A percentile compares a stretch with the other conserved stretches of the same genome.
Evolutionary conservation across 2,888 invertebrate genomes (phyloP).

Genomic region (Trissolcus japonicus): DNA sequence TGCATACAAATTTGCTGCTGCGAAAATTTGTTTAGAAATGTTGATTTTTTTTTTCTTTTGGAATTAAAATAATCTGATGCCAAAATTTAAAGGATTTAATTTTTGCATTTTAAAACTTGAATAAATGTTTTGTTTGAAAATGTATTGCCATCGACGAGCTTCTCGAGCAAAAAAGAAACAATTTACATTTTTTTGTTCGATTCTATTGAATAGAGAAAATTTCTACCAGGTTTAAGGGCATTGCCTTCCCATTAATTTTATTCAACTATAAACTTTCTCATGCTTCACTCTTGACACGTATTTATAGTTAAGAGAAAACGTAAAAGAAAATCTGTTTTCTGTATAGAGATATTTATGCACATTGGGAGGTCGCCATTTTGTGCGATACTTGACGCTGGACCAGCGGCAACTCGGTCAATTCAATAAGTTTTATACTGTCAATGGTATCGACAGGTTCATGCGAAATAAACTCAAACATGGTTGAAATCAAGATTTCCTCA

Average conservation of each 20-base stretch:
- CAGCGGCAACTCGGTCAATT: slow-evolving; percentile 28
- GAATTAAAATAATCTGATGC: too few species aligned
- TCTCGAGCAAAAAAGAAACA: slow-evolving; percentile 9
- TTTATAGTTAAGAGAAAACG: slow-evolving; percentile 38
- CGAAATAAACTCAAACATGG: slow-evolving; percentile 28
- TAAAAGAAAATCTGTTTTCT: slow-evolving; percentile 37
- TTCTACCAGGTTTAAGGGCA: slow-evolving; percentile 27
- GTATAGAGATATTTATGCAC: slow-evolving; percentile 45
- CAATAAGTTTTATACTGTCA: slow-evolving; percentile 42
- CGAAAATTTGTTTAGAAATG: too few species aligned
- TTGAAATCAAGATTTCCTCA: not conserved
- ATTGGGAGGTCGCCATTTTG: slow-evolving; percentile 43
- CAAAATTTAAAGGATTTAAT: too few species aligned
- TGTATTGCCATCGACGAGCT: not conserved
- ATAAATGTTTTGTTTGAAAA: not conserved
- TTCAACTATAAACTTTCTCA: not conserved
- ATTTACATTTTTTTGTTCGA: slow-evolving; percentile 11
- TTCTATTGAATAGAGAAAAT: slow-evolving; percentile 25
- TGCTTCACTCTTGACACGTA: slow-evolving; percentile 20
- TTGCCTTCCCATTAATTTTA: slow-evolving; percentile 26
- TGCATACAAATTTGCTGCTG: too few species aligned
- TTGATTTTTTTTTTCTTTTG: too few species aligned
- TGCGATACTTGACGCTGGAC: slow-evolving; percentile 33
- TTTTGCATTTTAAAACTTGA: too few species aligned
- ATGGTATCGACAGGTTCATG: slow-evolving; percentile 27